phyloP scores from a whole-genome alignment of 2,888 invertebrate genomes.

The Polylopha cassiicola region DNA sequence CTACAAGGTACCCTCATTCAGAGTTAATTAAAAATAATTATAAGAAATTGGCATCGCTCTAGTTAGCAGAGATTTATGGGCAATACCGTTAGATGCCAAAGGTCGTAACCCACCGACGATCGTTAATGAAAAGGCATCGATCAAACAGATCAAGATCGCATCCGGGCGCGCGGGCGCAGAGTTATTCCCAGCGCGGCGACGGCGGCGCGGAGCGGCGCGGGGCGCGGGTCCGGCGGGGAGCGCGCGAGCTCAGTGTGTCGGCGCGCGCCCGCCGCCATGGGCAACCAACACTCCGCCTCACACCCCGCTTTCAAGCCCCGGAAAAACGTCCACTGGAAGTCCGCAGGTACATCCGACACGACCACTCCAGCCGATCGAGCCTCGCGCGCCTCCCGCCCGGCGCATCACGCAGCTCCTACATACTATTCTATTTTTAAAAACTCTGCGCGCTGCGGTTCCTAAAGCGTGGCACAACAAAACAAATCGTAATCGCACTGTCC shows the following conservation, averaged over 20 bases:
- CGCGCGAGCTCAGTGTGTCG: conserved; percentile 63
- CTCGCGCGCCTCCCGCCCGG: conserved; percentile 24
- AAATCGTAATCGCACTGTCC: conserved; percentile 63
- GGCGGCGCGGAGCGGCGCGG: conserved; percentile 33
- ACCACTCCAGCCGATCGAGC: conserved; percentile 18
- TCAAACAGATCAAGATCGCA: conserved; percentile 60
- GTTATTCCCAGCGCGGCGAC: conserved; percentile 62
- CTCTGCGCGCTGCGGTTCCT: conserved; percentile 62
- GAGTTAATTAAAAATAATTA: conserved; percentile 2
- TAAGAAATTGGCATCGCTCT: conserved; percentile 13
- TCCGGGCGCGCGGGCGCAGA: conserved; percentile 52
- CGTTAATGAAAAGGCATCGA: conserved; percentile 54
- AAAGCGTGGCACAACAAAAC: conserved; percentile 75
- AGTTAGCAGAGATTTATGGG: conserved; percentile 23
- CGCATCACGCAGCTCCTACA: conserved; percentile 36
- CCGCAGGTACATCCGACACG: conserved; percentile 80
- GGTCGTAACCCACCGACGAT: conserved; percentile 36
- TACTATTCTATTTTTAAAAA: conserved; percentile 66
- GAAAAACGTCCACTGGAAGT: conserved; percentile 90
- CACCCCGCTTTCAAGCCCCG: conserved; percentile 75
- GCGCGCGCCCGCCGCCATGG: conserved; percentile 75
- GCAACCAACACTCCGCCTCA: conserved; percentile 72
- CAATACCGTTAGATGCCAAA: conserved; percentile 39
- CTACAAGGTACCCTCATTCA: conserved; percentile 1
- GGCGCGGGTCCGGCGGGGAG: conserved; percentile 39